These are phyloP conservation scores for Camponotus fellah DNA, from an alignment of 2,888 invertebrate genomes.

Conservation along the genomic window DNA sequence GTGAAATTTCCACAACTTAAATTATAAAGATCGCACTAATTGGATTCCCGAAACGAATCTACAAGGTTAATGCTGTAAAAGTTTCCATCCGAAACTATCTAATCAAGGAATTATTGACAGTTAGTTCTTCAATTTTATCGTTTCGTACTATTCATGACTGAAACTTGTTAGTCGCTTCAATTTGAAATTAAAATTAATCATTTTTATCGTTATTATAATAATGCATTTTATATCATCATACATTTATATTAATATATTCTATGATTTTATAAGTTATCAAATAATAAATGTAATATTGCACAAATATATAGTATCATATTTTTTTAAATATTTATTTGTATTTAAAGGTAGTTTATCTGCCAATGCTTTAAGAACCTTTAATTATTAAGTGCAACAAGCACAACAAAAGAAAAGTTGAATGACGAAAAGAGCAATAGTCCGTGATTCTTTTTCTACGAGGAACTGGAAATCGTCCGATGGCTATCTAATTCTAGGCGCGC, in stretches of 20 bases:
- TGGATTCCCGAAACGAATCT: slow-evolving; percentile 66
- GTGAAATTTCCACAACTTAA: slow-evolving; percentile 77
- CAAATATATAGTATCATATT: not conserved
- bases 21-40: slow-evolving; percentile 68
- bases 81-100: slow-evolving; percentile 44
- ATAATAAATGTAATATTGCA: not conserved
- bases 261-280: slow-evolving; percentile 12
- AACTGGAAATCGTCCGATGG: slow-evolving; percentile 55
- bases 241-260: not conserved
- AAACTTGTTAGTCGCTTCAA: not conserved
- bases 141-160: not conserved
- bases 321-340: not conserved
- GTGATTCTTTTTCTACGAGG: slow-evolving; percentile 41
- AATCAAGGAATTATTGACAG: not conserved
- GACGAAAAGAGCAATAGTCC: slow-evolving; percentile 21
- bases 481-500: slow-evolving; percentile 57
- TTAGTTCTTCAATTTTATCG: not conserved
- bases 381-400: not conserved
- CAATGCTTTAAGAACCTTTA: not conserved
- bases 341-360: not conserved
- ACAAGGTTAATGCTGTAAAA: slow-evolving; percentile 67
- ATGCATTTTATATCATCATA: not conserved
- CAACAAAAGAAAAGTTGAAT: slow-evolving; percentile 24
- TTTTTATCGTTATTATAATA: not conserved
- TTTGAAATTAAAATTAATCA: not conserved